These are phyloP conservation scores for Poecilia picta DNA, from an alignment of 2,797 vertebrate species.

Conservation along the genomic window DNA sequence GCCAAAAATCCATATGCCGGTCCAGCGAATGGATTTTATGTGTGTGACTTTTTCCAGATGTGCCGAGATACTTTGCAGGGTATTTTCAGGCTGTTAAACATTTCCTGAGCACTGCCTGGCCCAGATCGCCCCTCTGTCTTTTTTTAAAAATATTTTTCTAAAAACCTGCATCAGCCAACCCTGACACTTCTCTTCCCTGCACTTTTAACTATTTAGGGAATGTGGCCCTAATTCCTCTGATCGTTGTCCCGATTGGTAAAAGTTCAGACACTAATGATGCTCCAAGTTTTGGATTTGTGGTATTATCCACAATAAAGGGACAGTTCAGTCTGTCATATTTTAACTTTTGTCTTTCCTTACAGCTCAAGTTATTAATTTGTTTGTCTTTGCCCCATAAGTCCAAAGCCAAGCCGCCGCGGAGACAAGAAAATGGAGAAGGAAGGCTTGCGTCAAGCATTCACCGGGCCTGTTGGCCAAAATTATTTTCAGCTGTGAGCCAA, in stretches of 20 bases:
- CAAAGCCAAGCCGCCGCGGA: slow-evolving; percentile 38
- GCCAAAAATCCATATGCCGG: slow-evolving; percentile 28
- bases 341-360: slow-evolving; percentile 24
- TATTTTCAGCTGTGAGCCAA: slow-evolving; percentile 83
- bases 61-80: slow-evolving; percentile 51
- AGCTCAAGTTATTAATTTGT: slow-evolving; percentile 30
- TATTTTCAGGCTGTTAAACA: slow-evolving; percentile 67
- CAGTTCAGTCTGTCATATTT: slow-evolving; percentile 24
- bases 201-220: slow-evolving; percentile 47
- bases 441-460: slow-evolving; percentile 65
- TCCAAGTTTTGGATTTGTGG: neutral
- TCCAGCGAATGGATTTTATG: slow-evolving; percentile 39
- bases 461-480: slow-evolving; percentile 75
- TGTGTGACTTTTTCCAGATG: slow-evolving; percentile 70
- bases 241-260: slow-evolving; percentile 40
- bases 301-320: slow-evolving; percentile 11
- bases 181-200: slow-evolving; percentile 25
- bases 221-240: slow-evolving; percentile 64
- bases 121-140: slow-evolving; percentile 12
- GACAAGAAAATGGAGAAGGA: slow-evolving; percentile 44
- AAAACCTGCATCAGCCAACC: slow-evolving; percentile 43
- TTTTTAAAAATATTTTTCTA: slow-evolving; percentile 4
- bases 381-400: slow-evolving; percentile 30
- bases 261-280: slow-evolving; percentile 16
- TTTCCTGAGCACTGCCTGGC: slow-evolving; percentile 61